Conservation (phyloP, 2,113 vertebrate species). For the Cyanocitta stelleri region DNA sequence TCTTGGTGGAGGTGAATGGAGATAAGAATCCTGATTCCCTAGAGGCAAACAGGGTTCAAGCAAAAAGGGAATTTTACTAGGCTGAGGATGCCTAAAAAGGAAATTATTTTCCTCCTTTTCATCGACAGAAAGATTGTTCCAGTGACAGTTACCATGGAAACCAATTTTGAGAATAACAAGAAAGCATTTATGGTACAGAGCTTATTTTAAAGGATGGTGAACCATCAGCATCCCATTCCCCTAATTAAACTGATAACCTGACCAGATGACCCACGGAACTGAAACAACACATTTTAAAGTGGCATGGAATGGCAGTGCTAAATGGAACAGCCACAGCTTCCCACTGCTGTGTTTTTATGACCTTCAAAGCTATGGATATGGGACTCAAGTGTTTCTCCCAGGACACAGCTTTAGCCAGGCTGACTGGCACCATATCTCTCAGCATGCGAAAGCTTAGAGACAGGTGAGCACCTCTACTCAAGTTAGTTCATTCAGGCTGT, state of each 20-base stretch:
- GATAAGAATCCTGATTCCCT: not conserved
- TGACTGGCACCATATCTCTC: accelerated
- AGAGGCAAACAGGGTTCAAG: not conserved
- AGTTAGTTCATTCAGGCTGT: not conserved
- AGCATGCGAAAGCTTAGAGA: accelerated
- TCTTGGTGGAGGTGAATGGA: not conserved
- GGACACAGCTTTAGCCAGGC: not conserved
- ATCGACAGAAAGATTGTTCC: not conserved
- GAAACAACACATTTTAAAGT: not conserved
- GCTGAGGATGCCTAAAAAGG: not conserved
- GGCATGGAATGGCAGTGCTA: not conserved
- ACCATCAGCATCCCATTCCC: not conserved
- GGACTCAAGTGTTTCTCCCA: not conserved
- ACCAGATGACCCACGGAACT: not conserved
- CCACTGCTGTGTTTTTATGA: not conserved
- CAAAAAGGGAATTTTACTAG: not conserved
- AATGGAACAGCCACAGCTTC: not conserved
- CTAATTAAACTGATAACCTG: not conserved
- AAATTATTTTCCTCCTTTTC: conserved; percentile 33
- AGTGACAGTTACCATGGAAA: conserved; percentile 29
- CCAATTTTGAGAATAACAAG: not conserved
- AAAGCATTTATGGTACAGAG: not conserved
- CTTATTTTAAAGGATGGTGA: not conserved
- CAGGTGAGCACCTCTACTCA: not conserved
- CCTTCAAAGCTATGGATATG: not conserved